Evolutionary conservation across 2,888 invertebrate species (phyloP).

Genomic region (Ochropleura plecta): DNA sequence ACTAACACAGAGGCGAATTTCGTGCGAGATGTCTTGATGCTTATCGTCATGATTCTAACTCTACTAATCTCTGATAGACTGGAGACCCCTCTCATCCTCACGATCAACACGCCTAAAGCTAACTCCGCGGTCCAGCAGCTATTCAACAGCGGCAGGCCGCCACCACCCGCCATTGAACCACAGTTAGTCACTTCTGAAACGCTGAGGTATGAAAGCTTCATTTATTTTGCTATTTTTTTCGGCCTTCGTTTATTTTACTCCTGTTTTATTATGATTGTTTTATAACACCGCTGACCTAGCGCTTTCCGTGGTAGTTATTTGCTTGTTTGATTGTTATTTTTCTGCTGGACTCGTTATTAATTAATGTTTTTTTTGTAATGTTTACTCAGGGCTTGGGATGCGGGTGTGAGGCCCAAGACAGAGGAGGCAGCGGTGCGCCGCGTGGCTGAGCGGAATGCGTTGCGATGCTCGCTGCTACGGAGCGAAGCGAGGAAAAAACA

Average conservation of each 20-base stretch:
- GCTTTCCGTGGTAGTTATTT: slow-evolving; percentile 50
- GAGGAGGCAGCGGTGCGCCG: slow-evolving; percentile 93
- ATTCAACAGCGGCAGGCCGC: slow-evolving; percentile 93
- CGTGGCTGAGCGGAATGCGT: slow-evolving; percentile 95
- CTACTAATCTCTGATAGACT: slow-evolving; percentile 70
- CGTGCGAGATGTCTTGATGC: too few relatives aligned
- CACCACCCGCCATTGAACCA: slow-evolving; percentile 88
- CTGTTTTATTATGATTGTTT: slow-evolving; percentile 21
- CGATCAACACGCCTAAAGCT: slow-evolving; percentile 87
- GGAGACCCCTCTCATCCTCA: slow-evolving; percentile 83
- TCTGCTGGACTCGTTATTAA: not conserved
- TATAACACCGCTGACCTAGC: slow-evolving; percentile 36
- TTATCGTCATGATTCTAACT: not conserved
- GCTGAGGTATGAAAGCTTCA: slow-evolving; percentile 84
- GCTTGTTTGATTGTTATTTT: slow-evolving; percentile 24
- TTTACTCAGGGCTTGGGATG: slow-evolving; percentile 86
- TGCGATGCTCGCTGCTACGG: slow-evolving; percentile 94
- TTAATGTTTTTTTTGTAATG: slow-evolving; percentile 4
- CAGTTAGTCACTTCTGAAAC: slow-evolving; percentile 94
- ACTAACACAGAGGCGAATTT: not conserved
- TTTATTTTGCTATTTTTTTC: slow-evolving; percentile 41
- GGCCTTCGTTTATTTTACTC: slow-evolving; percentile 12
- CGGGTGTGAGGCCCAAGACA: slow-evolving; percentile 87
- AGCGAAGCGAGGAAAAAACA: slow-evolving; percentile 91
- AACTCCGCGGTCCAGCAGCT: slow-evolving; percentile 96